Conservation (phyloP, 2,113 vertebrate genomes). For the Dicrurus megarhynchus region DNA sequence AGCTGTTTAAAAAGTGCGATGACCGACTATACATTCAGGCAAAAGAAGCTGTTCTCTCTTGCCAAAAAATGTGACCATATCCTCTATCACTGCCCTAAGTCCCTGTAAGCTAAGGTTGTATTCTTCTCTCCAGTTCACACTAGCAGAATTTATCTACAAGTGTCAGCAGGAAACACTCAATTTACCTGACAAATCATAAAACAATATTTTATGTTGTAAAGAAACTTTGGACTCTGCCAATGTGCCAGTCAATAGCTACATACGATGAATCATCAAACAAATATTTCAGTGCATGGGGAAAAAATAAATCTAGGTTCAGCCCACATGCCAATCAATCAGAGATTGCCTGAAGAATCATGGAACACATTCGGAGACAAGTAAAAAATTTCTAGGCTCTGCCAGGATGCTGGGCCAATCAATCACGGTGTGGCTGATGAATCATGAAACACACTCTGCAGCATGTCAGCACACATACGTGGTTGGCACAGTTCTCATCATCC, state of each 20-base stretch:
- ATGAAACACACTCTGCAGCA: constrained; percentile 46
- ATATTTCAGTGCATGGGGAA: background rate
- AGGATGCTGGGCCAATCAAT: constrained; percentile 58
- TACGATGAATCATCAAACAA: constrained; percentile 25
- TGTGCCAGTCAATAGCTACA: constrained; percentile 29
- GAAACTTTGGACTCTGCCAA: background rate
- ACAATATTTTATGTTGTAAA: constrained; percentile 24
- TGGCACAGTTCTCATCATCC: constrained; percentile 51
- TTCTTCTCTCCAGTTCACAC: background rate
- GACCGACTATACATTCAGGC: background rate
- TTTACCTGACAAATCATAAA: constrained; percentile 53
- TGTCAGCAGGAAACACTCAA: constrained; percentile 5
- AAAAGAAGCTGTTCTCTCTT: background rate
- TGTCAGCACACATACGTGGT: constrained; percentile 53
- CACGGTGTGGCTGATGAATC: constrained; percentile 57
- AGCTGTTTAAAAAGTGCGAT: background rate
- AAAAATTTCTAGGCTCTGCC: constrained; percentile 40
- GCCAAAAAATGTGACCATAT: background rate
- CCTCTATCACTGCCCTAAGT: background rate
- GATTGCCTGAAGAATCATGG: constrained; percentile 37
- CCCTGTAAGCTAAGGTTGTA: background rate
- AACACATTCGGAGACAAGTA: constrained; percentile 23
- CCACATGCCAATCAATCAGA: constrained; percentile 34
- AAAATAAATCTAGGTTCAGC: background rate
- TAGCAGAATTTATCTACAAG: background rate